Base-by-base conservation (phyloP, 2,888 invertebrate species). In the Diogma glabrata region DNA sequence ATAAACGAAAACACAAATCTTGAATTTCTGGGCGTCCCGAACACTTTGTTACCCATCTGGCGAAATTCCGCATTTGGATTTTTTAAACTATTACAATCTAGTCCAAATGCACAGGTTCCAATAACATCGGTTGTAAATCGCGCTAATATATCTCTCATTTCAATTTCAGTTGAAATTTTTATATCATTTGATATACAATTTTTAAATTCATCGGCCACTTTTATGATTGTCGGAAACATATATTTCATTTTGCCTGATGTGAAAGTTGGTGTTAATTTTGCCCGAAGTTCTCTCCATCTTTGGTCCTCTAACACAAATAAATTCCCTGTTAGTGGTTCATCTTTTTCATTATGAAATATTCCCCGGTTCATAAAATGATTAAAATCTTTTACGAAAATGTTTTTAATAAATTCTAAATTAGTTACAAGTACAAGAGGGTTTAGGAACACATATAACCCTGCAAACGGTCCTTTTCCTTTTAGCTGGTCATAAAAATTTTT, bases 121-220 rank as follows among this genome's bases (percentile, higher is more conserved):
- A 75, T 74, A 0, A 75, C 71, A 57, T 76, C 75, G 8, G 71
- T 71, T 2, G 74, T 72, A 54, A 65, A 75, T 4, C 70, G 64
- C 0, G 69, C 67, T 23, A 68, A 61, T 7, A 70, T 50, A 28
- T 71, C 70, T 57, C 70, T 70, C 2, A 73, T 59, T 47, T 76
- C 74, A 1, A 69, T 54, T 0, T 64, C 60, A 8, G 58, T 49
- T 45, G 53, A 3, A 12, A 12, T 50, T 33, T 46, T 30, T 1
- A 52, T 48, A 9, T 58, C 47, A 3, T 63, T 24, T 55, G 59
- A 45, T 52, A 66, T 47, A 23, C 63, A 63, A 0, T 51, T 36
- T 12, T 54, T 52, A 55, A 66, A 57, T 26, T 60, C 55, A 8
- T 57, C 50, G 0, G 64, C 62, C 26, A 70, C 69, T 1, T 57